Percentiles rank a stretch among this genome's conserved stretches.
Evolutionary conservation across 2,797 vertebrate species (phyloP).

Genomic region (Pelobates cultripes): DNA sequence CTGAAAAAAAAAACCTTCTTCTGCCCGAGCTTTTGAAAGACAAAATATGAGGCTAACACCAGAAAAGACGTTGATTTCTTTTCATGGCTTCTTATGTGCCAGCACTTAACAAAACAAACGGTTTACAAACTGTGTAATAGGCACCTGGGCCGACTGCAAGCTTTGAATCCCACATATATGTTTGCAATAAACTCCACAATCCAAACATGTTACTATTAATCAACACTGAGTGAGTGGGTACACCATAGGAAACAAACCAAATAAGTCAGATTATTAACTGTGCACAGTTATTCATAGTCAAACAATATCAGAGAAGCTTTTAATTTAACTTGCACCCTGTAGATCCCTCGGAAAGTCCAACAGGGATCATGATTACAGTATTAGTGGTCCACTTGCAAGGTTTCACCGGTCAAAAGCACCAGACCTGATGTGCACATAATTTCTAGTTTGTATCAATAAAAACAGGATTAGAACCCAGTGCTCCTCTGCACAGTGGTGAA

Average conservation of each 20-base stretch:
- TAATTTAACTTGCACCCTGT: no score
- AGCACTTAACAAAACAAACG: constrained; percentile 67
- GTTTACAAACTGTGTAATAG: constrained; percentile 69
- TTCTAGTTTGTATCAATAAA: neutral
- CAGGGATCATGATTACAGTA: neutral
- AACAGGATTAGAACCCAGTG: neutral
- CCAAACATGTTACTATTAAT: constrained; percentile 60
- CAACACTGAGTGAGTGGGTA: constrained; percentile 53
- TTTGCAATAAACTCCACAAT: no score
- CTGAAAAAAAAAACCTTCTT: neutral
- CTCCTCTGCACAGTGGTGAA: neutral
- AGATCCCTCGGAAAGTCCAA: neutral
- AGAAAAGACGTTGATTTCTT: constrained; percentile 55
- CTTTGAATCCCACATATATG: constrained; percentile 54
- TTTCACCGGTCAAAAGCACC: neutral
- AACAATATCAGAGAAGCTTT: no score
- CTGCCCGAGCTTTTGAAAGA: neutral
- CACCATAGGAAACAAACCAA: constrained; percentile 49
- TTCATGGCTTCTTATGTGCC: constrained; percentile 59
- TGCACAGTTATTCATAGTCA: no score
- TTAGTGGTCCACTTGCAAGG: constrained; percentile 2
- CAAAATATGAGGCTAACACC: constrained; percentile 65
- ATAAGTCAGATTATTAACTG: constrained; percentile 39
- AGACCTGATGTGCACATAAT: neutral
- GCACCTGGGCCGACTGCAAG: constrained; percentile 60